Conservation (phyloP, 2,113 vertebrate species). For the Heliornis fulica region DNA sequence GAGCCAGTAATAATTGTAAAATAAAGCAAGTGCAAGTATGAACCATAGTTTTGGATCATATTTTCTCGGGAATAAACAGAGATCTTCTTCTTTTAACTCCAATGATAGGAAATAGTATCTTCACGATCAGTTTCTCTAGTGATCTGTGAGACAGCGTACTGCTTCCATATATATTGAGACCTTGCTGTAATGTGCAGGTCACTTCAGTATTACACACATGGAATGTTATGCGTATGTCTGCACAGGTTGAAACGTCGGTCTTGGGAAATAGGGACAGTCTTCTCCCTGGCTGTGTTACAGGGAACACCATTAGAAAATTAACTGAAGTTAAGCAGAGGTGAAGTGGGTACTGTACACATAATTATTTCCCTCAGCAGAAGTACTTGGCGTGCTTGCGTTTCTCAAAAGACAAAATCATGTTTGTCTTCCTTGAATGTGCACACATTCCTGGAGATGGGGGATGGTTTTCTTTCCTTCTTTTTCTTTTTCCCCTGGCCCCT, state of each 20-base stretch:
- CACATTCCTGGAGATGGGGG: conserved; percentile 55
- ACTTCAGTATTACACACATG: not conserved
- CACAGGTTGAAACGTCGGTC: not conserved
- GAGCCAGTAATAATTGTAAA: not conserved
- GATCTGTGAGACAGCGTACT: not conserved
- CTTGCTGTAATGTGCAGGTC: not conserved
- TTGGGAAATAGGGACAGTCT: not conserved
- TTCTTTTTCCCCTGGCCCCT: not conserved
- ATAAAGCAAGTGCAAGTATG: not conserved
- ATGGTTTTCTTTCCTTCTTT: conserved; percentile 35
- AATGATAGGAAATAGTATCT: not conserved
- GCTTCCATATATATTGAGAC: not conserved
- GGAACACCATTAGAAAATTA: conserved; percentile 1
- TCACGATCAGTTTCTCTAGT: not conserved
- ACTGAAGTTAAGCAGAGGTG: conserved; percentile 19
- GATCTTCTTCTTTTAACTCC: not conserved
- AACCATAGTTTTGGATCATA: not conserved
- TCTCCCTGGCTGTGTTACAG: not conserved
- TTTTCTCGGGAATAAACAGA: not conserved
- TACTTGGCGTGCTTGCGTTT: conserved; percentile 54
- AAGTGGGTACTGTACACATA: conserved; percentile 7
- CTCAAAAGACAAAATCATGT: conserved; percentile 65
- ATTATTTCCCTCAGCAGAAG: conserved; percentile 40
- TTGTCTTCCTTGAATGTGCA: conserved; percentile 61
- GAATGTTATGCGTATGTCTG: not conserved